Evolutionary conservation across 2,888 invertebrate genomes (phyloP), one percentile per base, ranked within the genome.

Genomic region (Calliopum simillimum): DNA sequence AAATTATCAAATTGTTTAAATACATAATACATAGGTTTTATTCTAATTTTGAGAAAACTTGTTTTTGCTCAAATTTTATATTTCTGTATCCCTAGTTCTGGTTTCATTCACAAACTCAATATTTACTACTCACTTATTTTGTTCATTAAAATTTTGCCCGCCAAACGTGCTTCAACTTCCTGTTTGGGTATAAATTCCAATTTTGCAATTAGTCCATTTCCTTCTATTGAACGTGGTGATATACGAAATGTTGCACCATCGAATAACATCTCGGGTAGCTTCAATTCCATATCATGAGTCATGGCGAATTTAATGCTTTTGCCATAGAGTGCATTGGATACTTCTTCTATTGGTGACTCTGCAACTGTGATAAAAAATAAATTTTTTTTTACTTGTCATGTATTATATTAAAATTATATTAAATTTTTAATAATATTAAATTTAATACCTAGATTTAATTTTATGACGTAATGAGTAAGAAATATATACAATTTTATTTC

Each of bases 241-340:
- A 95, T 88, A 78, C 90, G 92, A 74, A 95, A 84, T 12, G 89
- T 90, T 0, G 92, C 91, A 8, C 94, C 93, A 55, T 92, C 90
- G 80, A 94, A 94, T 79, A 94, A 87, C 68, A 90, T 87, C 71
- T 92, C 91, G 0, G 95, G 95, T 61, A 95, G 81, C 55, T 90
- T 87, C 49, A 95, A 75, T 77, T 92, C 91, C 82, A 94, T 87
- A 80, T 95, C 92, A 76, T 94, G 93, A 0, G 93, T 93, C 84
- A 92, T 91, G 25, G 94, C 86, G 79, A 94, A 95, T 78, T 91
- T 91, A 0, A 91, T 85, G 11, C 91, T 90, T 81, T 92, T 92
- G 56, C 89, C 90, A 78, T 92, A 91, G 0, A 95, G 83, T 0
- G 92, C 89, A 75, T 90, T 90, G 0, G 93, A 91, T 16, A 94